Base-by-base conservation (phyloP, 92 coral and sea anemone species). In the Actinostola sp. region DNA sequence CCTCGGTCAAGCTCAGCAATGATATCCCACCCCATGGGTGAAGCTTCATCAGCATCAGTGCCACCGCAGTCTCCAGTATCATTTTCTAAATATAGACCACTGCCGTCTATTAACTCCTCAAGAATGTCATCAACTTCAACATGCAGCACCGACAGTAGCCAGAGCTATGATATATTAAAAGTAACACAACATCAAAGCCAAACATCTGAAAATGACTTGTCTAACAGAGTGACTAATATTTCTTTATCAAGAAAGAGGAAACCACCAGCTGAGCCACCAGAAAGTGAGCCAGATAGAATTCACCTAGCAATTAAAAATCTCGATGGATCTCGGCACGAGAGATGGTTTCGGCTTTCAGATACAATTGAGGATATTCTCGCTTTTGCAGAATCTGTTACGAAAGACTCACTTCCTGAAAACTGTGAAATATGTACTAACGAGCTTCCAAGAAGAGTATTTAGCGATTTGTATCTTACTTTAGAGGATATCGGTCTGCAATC, bases 271-370 rank as follows among this genome's bases (percentile, higher is more conserved):
- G 94, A 82, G 60, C 97, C 93, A 16, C 28, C 83, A 59, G 96
- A 92, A 15, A 30, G 63, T 35, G 80, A 90, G 31, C 60, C 83
- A 55, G 71, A 66, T 28, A 87, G 90, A 68, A 65, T 95, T 9
- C 82, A 88, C 25, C 92, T 95, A 29, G 99, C 99, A 1, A 49
- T 95, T 7, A 85, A 83, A 58, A 73, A 88, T 12, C 82, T 89
- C 2, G 95, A 95, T 79, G 99, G 99, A 25, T 64, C 93, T 53
- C 86, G 99, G 50, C 91, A 83, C 62, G 90, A 91, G 75, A 63
- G 89, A 33, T 88, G 91, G 89, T 95, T 95, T 48, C 76, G 82
- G 38, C 73, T 67, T 50, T 66, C 89, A 2, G 88, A 86, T 43
- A 77, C 97, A 11, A 56, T 94, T 8, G 82, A 58, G 2, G 77